phyloP scores from a whole-genome alignment of 2,888 invertebrate species.

The Cerastis rubricosa region DNA sequence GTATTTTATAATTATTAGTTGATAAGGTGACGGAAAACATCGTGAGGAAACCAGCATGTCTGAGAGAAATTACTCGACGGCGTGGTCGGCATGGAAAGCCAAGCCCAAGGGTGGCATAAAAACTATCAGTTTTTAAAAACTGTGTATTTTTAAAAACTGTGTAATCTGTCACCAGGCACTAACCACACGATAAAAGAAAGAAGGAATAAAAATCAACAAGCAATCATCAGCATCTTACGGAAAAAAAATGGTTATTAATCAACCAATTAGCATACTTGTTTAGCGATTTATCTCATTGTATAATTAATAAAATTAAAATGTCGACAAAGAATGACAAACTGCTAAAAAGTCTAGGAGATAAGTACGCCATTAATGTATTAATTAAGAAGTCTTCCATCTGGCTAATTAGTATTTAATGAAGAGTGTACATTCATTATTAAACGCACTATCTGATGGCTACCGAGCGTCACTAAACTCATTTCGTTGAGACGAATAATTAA shows the following conservation, averaged over 20 bases:
- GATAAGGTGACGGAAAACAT: too few species aligned
- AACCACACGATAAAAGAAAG: too few species aligned
- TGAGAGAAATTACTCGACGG: too few species aligned
- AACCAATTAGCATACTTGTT: neutral
- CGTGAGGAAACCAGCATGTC: too few species aligned
- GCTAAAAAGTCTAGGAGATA: neutral
- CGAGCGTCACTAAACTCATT: conserved; percentile 16
- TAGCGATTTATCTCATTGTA: neutral
- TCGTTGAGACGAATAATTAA: conserved; percentile 8
- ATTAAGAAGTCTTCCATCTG: neutral
- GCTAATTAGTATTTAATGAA: conserved; percentile 6
- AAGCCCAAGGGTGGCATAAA: too few species aligned
- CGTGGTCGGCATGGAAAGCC: too few species aligned
- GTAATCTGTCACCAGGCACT: too few species aligned
- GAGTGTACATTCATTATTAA: neutral
- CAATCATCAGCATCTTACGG: too few species aligned
- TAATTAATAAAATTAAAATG: neutral
- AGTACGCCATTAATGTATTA: neutral
- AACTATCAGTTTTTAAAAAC: too few species aligned
- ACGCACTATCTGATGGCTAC: neutral
- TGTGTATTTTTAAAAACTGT: too few species aligned
- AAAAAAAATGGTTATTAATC: neutral
- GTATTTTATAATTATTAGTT: too few species aligned
- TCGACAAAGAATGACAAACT: conserved; percentile 1
- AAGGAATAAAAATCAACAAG: neutral